phyloP scores from a whole-genome alignment of 2,888 invertebrate species.

The Phengaris arion region DNA sequence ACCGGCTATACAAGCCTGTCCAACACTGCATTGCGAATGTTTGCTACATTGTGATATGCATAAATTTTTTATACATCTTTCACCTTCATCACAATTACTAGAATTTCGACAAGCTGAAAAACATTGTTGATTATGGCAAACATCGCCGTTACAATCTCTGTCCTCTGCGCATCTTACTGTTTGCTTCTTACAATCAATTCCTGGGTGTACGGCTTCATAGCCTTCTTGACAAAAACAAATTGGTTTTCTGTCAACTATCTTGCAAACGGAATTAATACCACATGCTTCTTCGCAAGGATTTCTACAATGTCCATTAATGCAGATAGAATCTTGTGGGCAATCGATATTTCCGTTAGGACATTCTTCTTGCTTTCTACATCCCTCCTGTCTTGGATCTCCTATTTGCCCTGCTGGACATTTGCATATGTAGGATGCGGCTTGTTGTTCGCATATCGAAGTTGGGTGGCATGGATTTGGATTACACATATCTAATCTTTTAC shows the following conservation, averaged over 20 bases:
- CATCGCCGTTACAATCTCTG: constrained; percentile 87
- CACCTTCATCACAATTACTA: constrained; percentile 88
- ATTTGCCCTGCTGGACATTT: constrained; percentile 87
- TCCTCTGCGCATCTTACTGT: constrained; percentile 84
- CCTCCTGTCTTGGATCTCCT: constrained; percentile 86
- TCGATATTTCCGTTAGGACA: constrained; percentile 86
- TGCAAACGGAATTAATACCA: constrained; percentile 89
- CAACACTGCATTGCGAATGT: constrained; percentile 88
- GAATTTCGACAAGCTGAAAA: constrained; percentile 88
- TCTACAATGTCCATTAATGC: constrained; percentile 84
- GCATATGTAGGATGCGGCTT: constrained; percentile 84
- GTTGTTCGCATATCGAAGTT: constrained; percentile 87
- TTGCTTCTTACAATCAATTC: constrained; percentile 84
- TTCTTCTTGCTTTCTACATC: constrained; percentile 88
- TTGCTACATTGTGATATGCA: constrained; percentile 89
- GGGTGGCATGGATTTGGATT: constrained; percentile 89
- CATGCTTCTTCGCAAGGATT: constrained; percentile 91
- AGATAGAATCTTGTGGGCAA: constrained; percentile 87
- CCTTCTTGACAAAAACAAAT: constrained; percentile 89
- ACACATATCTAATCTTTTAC: constrained; percentile 85
- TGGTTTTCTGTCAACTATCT: constrained; percentile 86
- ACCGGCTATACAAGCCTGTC: constrained; percentile 89
- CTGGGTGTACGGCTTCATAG: constrained; percentile 82
- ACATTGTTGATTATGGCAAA: constrained; percentile 91
- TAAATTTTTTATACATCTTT: constrained; percentile 87